Conservation (phyloP, 1,140 invertebrate species). For the Leptonema lineaticorne region DNA sequence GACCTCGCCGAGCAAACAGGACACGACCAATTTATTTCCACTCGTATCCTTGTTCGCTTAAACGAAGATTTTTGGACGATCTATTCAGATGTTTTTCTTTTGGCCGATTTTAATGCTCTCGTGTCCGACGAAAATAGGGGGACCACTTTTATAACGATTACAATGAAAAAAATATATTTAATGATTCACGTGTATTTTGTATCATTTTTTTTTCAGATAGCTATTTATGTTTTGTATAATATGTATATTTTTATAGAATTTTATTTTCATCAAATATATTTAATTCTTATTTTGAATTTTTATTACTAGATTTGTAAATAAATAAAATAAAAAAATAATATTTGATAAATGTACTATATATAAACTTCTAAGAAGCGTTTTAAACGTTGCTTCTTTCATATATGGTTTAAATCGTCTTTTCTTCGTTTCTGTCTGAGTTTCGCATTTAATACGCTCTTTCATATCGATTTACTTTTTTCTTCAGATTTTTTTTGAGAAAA, state of each 20-base stretch:
- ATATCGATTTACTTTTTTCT: too few relatives aligned
- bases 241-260: too few relatives aligned
- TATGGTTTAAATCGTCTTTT: background rate
- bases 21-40: conserved; percentile 18
- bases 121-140: background rate
- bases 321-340: too few relatives aligned
- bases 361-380: background rate
- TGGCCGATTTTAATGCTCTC: background rate
- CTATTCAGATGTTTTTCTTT: conserved; percentile 15
- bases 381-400: background rate
- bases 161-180: too few relatives aligned
- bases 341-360: too few relatives aligned
- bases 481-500: background rate
- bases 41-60: conserved; percentile 12
- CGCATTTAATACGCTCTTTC: conserved; percentile 1
- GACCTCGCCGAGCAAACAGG: conserved; percentile 12
- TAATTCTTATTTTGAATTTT: too few relatives aligned
- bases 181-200: too few relatives aligned
- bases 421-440: background rate
- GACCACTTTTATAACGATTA: too few relatives aligned
- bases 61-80: background rate
- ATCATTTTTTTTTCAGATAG: too few relatives aligned
- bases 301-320: too few relatives aligned
- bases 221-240: too few relatives aligned
- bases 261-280: too few relatives aligned